A percentile compares a stretch with the other conserved stretches of the same genome.
Conservation (phyloP, 1,140 invertebrate species). For the Scaptomyza hsui region DNA sequence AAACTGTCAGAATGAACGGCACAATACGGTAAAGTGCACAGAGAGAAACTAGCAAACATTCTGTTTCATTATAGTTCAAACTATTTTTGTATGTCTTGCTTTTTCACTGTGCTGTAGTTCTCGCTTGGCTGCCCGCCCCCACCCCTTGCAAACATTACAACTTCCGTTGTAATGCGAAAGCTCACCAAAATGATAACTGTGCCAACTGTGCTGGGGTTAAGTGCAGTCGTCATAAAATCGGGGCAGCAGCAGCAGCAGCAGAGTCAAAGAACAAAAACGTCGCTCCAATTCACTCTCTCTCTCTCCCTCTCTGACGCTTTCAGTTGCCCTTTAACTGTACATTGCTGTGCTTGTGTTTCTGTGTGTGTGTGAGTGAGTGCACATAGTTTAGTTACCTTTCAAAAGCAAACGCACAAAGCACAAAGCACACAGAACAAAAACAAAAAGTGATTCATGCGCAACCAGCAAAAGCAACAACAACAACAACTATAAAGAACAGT, state of each 20-base stretch:
- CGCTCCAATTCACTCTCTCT: constrained; percentile 58
- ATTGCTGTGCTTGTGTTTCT: constrained; percentile 37
- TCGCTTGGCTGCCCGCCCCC: constrained; percentile 32
- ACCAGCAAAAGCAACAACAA: constrained; percentile 46
- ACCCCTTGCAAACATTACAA: background rate
- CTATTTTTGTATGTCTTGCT: too few relatives aligned
- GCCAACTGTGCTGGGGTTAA: constrained; percentile 69
- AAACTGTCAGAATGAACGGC: constrained; percentile 29
- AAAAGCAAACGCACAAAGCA: constrained; percentile 40
- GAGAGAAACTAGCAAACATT: background rate
- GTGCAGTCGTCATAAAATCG: constrained; percentile 77
- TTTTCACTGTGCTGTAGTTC: constrained; percentile 21
- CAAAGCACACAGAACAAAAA: constrained; percentile 49
- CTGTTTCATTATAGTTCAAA: too few relatives aligned
- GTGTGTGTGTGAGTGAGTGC: too few relatives aligned
- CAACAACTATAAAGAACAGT: constrained; percentile 12
- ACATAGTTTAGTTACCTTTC: constrained; percentile 76
- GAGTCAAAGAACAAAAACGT: constrained; percentile 6
- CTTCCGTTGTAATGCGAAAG: constrained; percentile 45
- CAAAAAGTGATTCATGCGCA: constrained; percentile 75
- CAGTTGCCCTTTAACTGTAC: constrained; percentile 70
- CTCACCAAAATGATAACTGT: constrained; percentile 64
- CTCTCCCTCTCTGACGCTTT: background rate
- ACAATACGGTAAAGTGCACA: constrained; percentile 10
- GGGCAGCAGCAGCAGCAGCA: constrained; percentile 15